Conservation (phyloP, 2,113 vertebrate species). For the Lipotes vexillifer region DNA sequence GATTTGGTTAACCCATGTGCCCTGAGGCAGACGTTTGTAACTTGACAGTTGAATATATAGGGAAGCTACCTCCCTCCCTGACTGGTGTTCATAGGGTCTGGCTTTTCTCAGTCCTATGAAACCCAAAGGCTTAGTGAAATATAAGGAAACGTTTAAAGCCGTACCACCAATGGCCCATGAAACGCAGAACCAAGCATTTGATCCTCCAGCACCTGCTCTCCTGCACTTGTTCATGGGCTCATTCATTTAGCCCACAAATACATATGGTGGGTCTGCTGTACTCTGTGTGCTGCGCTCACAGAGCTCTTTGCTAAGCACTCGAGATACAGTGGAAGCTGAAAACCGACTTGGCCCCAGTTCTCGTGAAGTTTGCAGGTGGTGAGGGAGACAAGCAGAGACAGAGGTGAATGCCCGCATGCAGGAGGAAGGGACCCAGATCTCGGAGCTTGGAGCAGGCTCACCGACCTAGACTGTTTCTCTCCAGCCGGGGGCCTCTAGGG, state of each 20-base stretch:
- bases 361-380: background rate
- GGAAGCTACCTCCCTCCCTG: background rate
- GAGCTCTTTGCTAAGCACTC: background rate
- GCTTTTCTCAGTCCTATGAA: background rate
- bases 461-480: too few species aligned
- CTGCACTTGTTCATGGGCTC: background rate
- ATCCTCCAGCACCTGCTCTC: background rate
- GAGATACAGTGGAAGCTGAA: background rate
- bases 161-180: background rate
- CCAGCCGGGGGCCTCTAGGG: background rate
- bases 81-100: background rate
- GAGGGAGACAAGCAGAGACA: background rate
- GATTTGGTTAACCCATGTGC: background rate
- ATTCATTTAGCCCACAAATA: background rate
- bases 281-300: background rate
- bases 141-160: background rate
- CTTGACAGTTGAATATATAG: background rate
- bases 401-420: background rate
- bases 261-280: background rate
- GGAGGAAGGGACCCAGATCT: background rate
- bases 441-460: background rate
- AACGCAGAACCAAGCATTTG: background rate
- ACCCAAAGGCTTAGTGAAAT: background rate
- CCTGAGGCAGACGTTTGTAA: background rate
- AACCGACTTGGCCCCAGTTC: background rate